Evolutionary conservation across 2,113 vertebrate genomes (phyloP).

Genomic region (Microtus montanus): DNA sequence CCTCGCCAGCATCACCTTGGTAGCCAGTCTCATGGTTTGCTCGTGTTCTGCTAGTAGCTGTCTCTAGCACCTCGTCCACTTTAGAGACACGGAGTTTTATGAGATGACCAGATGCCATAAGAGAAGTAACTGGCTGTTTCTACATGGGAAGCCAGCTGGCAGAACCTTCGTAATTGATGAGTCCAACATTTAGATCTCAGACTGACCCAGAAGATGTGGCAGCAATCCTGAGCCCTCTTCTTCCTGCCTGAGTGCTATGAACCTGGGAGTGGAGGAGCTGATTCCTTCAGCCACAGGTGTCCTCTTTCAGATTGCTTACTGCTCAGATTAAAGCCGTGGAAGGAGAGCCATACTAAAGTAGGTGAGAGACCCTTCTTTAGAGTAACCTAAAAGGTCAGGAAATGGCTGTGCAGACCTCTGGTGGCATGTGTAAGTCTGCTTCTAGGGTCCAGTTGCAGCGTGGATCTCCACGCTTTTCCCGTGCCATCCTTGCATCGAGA

Average conservation of each 20-base stretch:
- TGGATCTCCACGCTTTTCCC: neutral
- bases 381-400: neutral
- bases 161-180: neutral
- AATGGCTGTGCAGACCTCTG: neutral
- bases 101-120: neutral
- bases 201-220: neutral
- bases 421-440: neutral
- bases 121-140: neutral
- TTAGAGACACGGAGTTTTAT: neutral
- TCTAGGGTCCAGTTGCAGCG: neutral
- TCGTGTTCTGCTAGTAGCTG: neutral
- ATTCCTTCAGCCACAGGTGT: neutral
- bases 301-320: conserved; percentile 2
- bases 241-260: neutral
- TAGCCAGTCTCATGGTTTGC: neutral
- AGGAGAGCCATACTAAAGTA: neutral
- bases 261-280: neutral
- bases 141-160: neutral
- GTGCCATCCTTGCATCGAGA: fast-evolving
- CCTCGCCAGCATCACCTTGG: neutral
- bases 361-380: neutral
- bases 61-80: neutral
- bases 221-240: neutral
- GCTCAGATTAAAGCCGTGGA: neutral
- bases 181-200: neutral